A percentile compares a stretch with the other conserved stretches of the same genome.
These are phyloP conservation scores for Takifugu flavidus DNA, from an alignment of 2,113 vertebrate species.

Conservation along the genomic window DNA sequence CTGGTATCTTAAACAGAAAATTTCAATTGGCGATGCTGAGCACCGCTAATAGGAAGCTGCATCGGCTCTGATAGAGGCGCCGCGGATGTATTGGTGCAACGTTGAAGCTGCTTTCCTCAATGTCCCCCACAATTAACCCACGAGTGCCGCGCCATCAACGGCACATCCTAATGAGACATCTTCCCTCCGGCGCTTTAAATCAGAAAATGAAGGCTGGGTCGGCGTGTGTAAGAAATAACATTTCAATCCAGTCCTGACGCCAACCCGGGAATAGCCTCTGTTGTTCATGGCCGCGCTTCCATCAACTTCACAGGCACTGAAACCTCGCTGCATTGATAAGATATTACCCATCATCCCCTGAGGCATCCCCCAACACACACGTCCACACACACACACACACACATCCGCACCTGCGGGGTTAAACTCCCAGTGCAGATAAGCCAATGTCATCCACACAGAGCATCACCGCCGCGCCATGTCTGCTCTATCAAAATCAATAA, in stretches of 20 bases:
- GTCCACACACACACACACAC: conserved; percentile 19
- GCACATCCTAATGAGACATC: conserved; percentile 20
- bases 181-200: conserved; percentile 15
- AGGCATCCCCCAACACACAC: conserved; percentile 25
- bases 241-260: conserved; percentile 38
- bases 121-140: conserved; percentile 27
- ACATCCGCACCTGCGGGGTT: conserved; percentile 31
- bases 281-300: conserved; percentile 38
- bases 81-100: no score
- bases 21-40: conserved; percentile 38
- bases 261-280: conserved; percentile 27
- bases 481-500: conserved; percentile 73
- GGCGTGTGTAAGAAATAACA: conserved; percentile 36
- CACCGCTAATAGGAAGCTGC: conserved; percentile 20
- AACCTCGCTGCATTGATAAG: conserved; percentile 45
- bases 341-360: conserved; percentile 17
- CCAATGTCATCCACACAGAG: conserved; percentile 62
- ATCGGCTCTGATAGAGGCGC: not conserved
- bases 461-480: conserved; percentile 53
- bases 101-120: conserved; percentile 2
- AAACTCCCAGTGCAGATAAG: conserved; percentile 63
- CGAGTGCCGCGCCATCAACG: not conserved
- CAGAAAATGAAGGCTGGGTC: conserved; percentile 17
- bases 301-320: conserved; percentile 44
- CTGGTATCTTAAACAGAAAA: conserved; percentile 37